Evolutionary conservation across 1,140 invertebrate species (phyloP).

Genomic region (Orius insidiosus): DNA sequence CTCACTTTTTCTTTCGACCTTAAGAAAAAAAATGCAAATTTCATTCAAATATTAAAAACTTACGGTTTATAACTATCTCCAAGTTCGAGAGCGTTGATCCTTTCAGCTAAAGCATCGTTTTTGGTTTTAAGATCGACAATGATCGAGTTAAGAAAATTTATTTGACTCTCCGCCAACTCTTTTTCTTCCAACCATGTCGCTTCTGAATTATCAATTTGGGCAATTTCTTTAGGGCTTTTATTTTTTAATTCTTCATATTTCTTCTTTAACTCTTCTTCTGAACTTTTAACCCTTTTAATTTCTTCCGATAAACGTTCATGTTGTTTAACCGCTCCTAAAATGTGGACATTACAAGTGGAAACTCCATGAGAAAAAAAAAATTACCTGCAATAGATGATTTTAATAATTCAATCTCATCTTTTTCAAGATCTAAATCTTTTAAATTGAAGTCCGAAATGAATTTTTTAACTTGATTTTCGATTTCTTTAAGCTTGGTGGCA

Average conservation of each 20-base stretch:
- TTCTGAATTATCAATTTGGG: not conserved
- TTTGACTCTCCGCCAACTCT: conserved; percentile 49
- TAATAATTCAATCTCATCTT: not conserved
- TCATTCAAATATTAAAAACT: conserved; percentile 13
- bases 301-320: conserved; percentile 1
- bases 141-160: conserved; percentile 86
- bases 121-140: conserved; percentile 91
- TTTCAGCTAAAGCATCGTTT: conserved; percentile 62
- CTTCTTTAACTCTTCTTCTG: conserved; percentile 12
- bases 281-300: conserved; percentile 13
- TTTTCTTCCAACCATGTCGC: conserved; percentile 35
- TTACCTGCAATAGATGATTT: not conserved
- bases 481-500: not conserved
- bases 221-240: not conserved
- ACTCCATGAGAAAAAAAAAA: no score
- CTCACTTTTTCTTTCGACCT: conserved; percentile 19
- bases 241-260: conserved; percentile 21
- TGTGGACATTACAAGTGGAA: not conserved
- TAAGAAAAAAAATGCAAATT: conserved; percentile 22
- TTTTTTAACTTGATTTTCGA: not conserved
- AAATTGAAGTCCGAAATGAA: not conserved
- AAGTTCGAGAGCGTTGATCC: conserved; percentile 48
- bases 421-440: not conserved
- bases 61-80: not conserved
- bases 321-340: not conserved